These are phyloP conservation scores for Styela plicata DNA, from an alignment of 23 tunicate species.

Conservation along the genomic window DNA sequence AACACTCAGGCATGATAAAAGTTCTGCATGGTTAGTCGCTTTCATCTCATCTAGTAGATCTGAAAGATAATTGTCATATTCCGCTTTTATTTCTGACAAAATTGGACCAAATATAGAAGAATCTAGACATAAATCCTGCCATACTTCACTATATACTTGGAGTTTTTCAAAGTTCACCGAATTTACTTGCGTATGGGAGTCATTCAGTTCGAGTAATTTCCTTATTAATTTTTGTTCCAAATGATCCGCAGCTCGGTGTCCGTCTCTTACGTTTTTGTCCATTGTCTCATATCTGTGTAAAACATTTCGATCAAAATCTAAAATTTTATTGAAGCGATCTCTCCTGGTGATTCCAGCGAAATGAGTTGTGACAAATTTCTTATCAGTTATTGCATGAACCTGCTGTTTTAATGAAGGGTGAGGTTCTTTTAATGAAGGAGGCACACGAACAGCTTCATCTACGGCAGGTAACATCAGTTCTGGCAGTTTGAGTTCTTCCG, in stretches of 20 bases:
- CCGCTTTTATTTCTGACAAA: slow-evolving; percentile 51
- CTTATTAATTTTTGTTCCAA: slow-evolving; percentile 66
- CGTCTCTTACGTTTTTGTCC: slow-evolving; percentile 56
- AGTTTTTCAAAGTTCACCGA: slow-evolving; percentile 64
- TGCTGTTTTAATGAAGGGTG: slow-evolving; percentile 7
- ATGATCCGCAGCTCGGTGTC: slow-evolving; percentile 84
- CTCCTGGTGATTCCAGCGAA: slow-evolving; percentile 71
- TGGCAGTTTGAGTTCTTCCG: slow-evolving; percentile 75
- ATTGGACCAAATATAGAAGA: slow-evolving; percentile 62
- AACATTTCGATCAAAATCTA: slow-evolving; percentile 72
- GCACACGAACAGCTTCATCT: slow-evolving; percentile 12
- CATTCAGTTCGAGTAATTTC: slow-evolving; percentile 38
- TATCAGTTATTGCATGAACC: slow-evolving; percentile 4
- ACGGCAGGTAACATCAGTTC: slow-evolving; percentile 64
- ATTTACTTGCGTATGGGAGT: slow-evolving; percentile 18
- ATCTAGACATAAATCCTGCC: slow-evolving; percentile 68
- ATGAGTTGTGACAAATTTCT: slow-evolving; percentile 70
- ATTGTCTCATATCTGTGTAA: slow-evolving; percentile 45
- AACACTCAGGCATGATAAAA: slow-evolving; percentile 32
- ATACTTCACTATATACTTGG: slow-evolving; percentile 76
- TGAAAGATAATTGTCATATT: slow-evolving; percentile 64
- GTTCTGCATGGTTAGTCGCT: slow-evolving; percentile 37
- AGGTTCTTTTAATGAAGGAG: slow-evolving; percentile 47
- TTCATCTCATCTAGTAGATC: slow-evolving; percentile 46
- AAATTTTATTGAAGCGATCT: slow-evolving; percentile 77